Evolutionary conservation across 23 tunicate genomes (phyloP), one percentile per base, ranked within the genome.

Genomic region (Trididemnum nubilum): DNA sequence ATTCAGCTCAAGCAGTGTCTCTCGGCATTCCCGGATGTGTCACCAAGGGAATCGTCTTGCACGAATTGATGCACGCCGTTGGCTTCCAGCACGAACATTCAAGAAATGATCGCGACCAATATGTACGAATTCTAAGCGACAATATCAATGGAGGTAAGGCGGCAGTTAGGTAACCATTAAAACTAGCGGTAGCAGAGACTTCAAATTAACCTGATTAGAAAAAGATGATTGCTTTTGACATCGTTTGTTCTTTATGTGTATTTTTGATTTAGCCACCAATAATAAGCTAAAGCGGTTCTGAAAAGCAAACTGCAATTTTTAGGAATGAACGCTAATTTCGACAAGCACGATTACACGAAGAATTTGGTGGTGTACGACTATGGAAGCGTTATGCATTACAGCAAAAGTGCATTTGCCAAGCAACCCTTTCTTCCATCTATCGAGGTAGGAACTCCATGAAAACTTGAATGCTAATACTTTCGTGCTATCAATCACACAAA

Each of bases 61-160:
- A 96, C 88, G 99, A 96, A 64, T 75, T 96, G 33, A 87, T 96
- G 92, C 99, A 96, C 64, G 92, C 95, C 25, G 90, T 91, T 34
- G 99, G 99, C 35, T 96, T 96, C 64, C 97, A 96, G 65, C 99
- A 96, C 81, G 99, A 96, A 91, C 99, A 96, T 71, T 91, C 99
- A 3, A 40, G 99, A 36, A 84, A 82, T 71, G 99, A 96, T 77
- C 94, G 99, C 23, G 97, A 96, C 87, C 80, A 91, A 75, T 92
- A 91, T 69, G 99, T 96, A 40, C 71, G 73, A 33, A 76, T 96
- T 1, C 34, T 96, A 23, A 34, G 51, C 18, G 78, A 96, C 63
- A 91, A 96, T 77, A 96, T 96, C 37, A 76, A 88, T 39, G 57
- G 74, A 65, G 92, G 98, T 93, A 84, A 84, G 29, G 18, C n/a